These are phyloP conservation scores for Tolmerus cingulatus DNA, from an alignment of 2,888 invertebrate genomes.

Conservation along the genomic window DNA sequence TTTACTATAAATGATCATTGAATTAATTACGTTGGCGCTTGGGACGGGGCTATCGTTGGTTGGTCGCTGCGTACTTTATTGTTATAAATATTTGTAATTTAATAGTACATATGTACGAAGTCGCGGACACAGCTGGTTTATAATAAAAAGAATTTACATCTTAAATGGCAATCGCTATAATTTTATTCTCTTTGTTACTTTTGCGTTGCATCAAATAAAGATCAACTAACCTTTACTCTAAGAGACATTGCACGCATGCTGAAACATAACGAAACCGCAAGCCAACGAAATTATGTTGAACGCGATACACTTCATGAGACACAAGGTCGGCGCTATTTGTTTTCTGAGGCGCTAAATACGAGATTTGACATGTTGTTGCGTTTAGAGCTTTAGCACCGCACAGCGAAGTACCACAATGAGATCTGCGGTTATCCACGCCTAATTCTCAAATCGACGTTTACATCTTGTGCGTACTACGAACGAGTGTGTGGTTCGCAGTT, in stretches of 20 bases:
- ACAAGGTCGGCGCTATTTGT: not conserved
- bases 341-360: not conserved
- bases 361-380: not conserved
- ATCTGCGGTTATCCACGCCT: not conserved
- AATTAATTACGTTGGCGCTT: no score
- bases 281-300: not conserved
- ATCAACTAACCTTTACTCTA: not conserved
- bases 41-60: no score
- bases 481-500: not conserved
- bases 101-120: no score
- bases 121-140: no score
- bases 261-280: not conserved
- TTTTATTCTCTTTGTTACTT: not conserved
- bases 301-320: not conserved
- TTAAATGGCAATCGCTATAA: no score
- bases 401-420: not conserved
- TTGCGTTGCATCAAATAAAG: not conserved
- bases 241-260: not conserved
- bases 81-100: no score
- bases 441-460: not conserved
- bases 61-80: no score
- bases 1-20: no score
- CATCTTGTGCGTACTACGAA: not conserved
- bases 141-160: no score
- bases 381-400: not conserved